Evolutionary conservation across 2,888 invertebrate species (phyloP).

Genomic region (Meta bourneti): DNA sequence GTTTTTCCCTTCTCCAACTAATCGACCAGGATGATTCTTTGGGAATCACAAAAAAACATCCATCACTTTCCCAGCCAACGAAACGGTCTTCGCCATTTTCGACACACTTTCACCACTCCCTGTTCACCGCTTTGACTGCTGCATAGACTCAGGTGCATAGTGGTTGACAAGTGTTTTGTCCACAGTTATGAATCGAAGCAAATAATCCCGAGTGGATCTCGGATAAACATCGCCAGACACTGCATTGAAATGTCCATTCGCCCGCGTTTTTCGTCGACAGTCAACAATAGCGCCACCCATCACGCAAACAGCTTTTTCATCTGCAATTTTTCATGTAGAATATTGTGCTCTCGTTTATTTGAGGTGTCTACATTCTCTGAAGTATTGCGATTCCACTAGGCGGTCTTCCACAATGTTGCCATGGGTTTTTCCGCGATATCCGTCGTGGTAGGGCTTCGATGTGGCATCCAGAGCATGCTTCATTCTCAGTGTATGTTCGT

Average conservation of each 20-base stretch:
- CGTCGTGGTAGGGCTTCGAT: too few species aligned
- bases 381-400: neutral
- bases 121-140: conserved; percentile 78
- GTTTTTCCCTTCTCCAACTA: neutral
- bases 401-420: neutral
- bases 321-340: neutral
- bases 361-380: neutral
- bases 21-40: neutral
- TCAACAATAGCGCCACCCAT: conserved; percentile 20
- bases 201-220: conserved; percentile 13
- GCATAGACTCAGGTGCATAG: conserved; percentile 79
- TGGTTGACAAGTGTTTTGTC: conserved; percentile 80
- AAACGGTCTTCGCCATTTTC: too few species aligned
- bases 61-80: conserved; percentile 21
- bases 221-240: conserved; percentile 65
- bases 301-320: neutral
- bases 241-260: too few species aligned
- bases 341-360: conserved; percentile 1
- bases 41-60: conserved; percentile 68
- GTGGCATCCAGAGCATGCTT: too few species aligned
- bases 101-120: too few species aligned
- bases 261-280: conserved; percentile 3
- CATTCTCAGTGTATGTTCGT: neutral
- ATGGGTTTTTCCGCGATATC: neutral
- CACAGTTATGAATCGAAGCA: conserved; percentile 78